These are phyloP conservation scores for Paratrypauchen microcephalus DNA, from an alignment of 2,797 vertebrate genomes.

Conservation along the genomic window DNA sequence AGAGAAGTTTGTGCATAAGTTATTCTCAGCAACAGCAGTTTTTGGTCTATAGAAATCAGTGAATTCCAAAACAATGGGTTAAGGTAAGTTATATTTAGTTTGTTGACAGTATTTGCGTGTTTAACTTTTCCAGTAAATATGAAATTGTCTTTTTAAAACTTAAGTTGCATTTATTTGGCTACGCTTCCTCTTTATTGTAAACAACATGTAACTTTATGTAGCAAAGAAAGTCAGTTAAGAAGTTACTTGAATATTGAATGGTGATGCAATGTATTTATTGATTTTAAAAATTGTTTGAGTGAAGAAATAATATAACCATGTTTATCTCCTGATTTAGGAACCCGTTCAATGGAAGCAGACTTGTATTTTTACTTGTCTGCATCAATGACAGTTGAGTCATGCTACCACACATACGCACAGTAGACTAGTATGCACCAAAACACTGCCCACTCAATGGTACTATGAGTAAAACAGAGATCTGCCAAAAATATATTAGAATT, in stretches of 20 bases:
- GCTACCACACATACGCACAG: constrained; percentile 11
- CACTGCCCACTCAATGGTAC: constrained; percentile 51
- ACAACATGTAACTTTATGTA: neutral
- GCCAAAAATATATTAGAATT: constrained; percentile 39
- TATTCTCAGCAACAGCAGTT: neutral
- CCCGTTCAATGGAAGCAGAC: constrained; percentile 40
- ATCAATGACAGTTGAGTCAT: constrained; percentile 63
- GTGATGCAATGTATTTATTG: neutral
- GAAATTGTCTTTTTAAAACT: neutral
- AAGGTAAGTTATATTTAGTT: neutral
- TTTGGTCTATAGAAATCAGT: neutral
- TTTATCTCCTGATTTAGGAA: constrained; percentile 32
- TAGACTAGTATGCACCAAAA: constrained; percentile 28
- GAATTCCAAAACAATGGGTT: neutral
- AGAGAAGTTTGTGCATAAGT: constrained; percentile 30
- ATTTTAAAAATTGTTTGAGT: neutral
- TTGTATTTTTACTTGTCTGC: constrained; percentile 54
- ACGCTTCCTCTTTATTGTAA: neutral
- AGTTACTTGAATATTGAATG: neutral
- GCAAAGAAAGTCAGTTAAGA: neutral
- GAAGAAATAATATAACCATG: neutral
- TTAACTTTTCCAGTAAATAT: neutral
- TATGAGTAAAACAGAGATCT: constrained; percentile 48
- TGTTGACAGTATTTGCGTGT: neutral
- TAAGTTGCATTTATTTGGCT: neutral